Conservation (phyloP, 1,140 invertebrate genomes). For the Ceratina australensis region DNA sequence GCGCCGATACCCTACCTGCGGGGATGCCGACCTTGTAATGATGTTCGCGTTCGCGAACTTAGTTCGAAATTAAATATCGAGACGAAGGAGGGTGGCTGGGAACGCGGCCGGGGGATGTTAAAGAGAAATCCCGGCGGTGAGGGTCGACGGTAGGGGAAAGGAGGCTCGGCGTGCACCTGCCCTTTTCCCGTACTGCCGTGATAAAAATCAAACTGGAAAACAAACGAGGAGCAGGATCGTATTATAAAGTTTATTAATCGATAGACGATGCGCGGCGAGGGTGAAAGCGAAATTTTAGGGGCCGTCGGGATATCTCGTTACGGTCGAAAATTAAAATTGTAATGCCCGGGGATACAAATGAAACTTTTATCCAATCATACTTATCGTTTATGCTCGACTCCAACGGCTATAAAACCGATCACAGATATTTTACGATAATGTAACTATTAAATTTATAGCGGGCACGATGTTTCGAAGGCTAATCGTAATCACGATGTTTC, state of each 20-base stretch:
- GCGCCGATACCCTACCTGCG: constrained; percentile 68
- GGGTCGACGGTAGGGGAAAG: constrained; percentile 4
- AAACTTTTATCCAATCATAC: constrained; percentile 5
- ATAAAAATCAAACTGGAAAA: constrained; percentile 76
- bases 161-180: constrained; percentile 56
- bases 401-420: no score
- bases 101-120: constrained; percentile 31
- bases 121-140: constrained; percentile 46
- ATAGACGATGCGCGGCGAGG: constrained; percentile 66
- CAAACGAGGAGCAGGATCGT: constrained; percentile 69
- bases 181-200: constrained; percentile 57
- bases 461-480: neutral
- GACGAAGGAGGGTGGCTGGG: constrained; percentile 19
- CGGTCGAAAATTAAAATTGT: constrained; percentile 26
- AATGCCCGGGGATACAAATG: constrained; percentile 4
- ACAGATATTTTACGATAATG: no score
- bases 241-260: constrained; percentile 79
- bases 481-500: neutral
- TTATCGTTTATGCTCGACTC: neutral
- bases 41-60: constrained; percentile 69
- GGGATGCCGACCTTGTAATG: constrained; percentile 63
- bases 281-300: constrained; percentile 35
- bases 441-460: no score
- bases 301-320: constrained; percentile 55
- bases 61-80: constrained; percentile 76